Evolutionary conservation across 2,797 vertebrate species (phyloP), one percentile per base, ranked within the genome.

Genomic region (Vipera ursinii): DNA sequence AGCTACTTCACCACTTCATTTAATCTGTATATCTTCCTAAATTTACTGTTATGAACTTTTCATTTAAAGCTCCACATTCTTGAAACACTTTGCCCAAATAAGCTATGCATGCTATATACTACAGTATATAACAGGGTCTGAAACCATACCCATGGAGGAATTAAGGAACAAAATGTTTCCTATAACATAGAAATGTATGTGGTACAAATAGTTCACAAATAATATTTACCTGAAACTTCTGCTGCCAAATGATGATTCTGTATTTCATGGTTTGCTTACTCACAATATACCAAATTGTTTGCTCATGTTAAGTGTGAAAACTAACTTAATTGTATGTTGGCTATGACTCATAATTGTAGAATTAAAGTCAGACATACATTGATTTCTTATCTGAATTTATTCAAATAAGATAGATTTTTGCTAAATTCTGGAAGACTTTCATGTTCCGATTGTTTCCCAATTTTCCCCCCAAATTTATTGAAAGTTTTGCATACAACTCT

Each of bases 51-150:
- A 26, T 89, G 60, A 28, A 4, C 13, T 10, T 65, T n/a, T 48
- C 26, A 89, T 89, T 89, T 89, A 65, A 63, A 89, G 51, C 24
- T 32, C 9, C 26, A 60, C 3, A 53, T 48, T 12, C 14, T 63
- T 88, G 87, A 61, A 61, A 15, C 4, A 32, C 4, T 44, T 24
- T 61, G 26, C 1, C 93, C 82, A 57, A 94, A 93, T 96, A 48
- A 4, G 44, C 44, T 91, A 60, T 59, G 78, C 59, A 22, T 51
- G 24, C 26, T 86, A 55, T n/a, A 7, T 53, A 63, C 78, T 38
- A n/a, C n/a, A n/a, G n/a, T n/a, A 78, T 78, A 22, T 44, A 78
- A 14, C 3, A 51, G 5, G n/a, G 9, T 32, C 53, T 87, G 86
- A 10, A 87, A 57, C 4, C 8, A 53, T 87, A 63, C 48, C 53